A percentile compares a stretch with the other conserved stretches of the same genome.
Evolutionary conservation across 2,113 vertebrate species (phyloP).

Genomic region (Globicephala melas): DNA sequence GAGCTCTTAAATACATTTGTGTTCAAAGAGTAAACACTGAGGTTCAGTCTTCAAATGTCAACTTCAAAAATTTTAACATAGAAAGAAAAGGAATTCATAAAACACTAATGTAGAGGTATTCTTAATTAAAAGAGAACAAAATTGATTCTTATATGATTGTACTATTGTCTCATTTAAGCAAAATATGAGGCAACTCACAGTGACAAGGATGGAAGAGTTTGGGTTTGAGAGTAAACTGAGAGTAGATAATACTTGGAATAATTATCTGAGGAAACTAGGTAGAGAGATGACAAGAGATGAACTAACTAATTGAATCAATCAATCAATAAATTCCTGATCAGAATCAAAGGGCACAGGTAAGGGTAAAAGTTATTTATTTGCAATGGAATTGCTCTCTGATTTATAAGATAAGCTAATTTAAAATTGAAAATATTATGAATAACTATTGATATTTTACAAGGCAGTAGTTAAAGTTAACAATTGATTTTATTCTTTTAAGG

Average conservation of each 20-base stretch:
- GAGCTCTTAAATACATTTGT: background rate
- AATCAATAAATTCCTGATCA: background rate
- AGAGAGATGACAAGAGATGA: background rate
- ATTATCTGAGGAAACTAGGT: background rate
- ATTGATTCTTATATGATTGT: background rate
- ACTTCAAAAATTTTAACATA: background rate
- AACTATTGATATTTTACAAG: background rate
- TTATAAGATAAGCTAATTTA: background rate
- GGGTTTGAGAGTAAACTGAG: background rate
- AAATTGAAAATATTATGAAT: background rate
- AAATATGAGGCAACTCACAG: background rate
- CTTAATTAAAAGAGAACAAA: background rate
- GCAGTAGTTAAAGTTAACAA: background rate
- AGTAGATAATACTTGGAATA: background rate
- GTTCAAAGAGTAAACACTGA: background rate
- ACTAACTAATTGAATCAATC: background rate
- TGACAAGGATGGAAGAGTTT: background rate
- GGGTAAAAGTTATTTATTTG: background rate
- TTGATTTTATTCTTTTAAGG: background rate
- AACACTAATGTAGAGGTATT: background rate
- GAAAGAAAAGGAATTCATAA: background rate
- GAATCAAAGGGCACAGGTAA: background rate
- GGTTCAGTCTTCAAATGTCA: background rate
- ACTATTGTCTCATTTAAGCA: background rate
- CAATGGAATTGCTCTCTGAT: background rate